Evolutionary conservation across 2,113 vertebrate species (phyloP).

Genomic region (Epinephelus moara): DNA sequence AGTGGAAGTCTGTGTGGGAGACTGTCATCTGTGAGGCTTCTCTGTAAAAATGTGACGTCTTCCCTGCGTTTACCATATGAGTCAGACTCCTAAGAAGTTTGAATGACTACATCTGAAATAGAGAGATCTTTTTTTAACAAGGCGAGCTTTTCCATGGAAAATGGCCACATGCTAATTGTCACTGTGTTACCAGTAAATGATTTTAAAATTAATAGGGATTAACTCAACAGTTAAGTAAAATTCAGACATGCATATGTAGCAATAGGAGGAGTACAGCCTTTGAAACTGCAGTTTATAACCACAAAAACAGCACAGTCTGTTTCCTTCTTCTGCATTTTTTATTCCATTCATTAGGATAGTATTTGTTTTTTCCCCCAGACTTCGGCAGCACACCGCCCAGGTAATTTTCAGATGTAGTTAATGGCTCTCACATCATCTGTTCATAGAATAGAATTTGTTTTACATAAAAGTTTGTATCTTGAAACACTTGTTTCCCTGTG

Average conservation of each 20-base stretch:
- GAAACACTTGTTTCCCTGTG: not conserved
- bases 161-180: not conserved
- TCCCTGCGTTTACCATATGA: conserved; percentile 18
- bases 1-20: conserved; percentile 3
- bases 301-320: not conserved
- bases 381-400: not conserved
- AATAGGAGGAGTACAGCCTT: conserved; percentile 2
- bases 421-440: not conserved
- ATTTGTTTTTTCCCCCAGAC: not conserved
- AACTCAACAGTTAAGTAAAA: not conserved
- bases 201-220: not conserved
- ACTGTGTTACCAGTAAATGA: not conserved
- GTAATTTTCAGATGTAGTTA: not conserved
- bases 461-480: not conserved
- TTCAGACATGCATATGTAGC: not conserved
- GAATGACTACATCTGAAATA: conserved; percentile 8
- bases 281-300: conserved; percentile 9
- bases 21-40: conserved; percentile 7
- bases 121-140: not conserved
- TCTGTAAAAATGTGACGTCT: conserved; percentile 12
- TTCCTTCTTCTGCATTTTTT: conserved; percentile 24
- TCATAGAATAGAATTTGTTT: not conserved
- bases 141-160: not conserved
- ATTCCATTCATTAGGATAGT: not conserved
- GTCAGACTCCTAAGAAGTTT: conserved; percentile 33